Evolutionary conservation across 2,113 vertebrate species (phyloP).

Genomic region (Hassar affinis): DNA sequence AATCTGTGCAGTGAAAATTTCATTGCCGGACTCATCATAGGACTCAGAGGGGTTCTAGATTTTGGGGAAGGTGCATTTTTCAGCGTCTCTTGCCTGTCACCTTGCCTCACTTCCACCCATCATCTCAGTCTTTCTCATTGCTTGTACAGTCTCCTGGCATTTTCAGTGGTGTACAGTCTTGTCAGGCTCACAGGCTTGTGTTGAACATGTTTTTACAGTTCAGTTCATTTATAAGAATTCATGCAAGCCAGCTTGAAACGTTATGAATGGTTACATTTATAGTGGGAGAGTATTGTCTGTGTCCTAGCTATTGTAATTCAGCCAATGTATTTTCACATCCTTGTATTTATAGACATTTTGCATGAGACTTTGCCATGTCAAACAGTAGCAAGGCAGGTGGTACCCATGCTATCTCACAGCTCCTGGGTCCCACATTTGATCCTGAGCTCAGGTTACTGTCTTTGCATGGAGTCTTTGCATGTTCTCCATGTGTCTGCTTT

Average conservation of each 20-base stretch:
- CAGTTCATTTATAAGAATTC: background rate
- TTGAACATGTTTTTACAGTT: background rate
- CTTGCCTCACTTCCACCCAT: background rate
- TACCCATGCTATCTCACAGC: background rate
- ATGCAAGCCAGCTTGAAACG: background rate
- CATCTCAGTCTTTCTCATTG: slow-evolving; percentile 16
- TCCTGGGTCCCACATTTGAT: background rate
- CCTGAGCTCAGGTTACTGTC: background rate
- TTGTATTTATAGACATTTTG: background rate
- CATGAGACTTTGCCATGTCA: background rate
- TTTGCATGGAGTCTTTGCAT: background rate
- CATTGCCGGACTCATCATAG: slow-evolving; percentile 38
- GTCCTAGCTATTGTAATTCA: background rate
- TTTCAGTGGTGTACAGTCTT: background rate
- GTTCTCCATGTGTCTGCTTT: background rate
- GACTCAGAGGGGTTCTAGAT: slow-evolving; percentile 14
- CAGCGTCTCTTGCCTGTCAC: slow-evolving; percentile 24
- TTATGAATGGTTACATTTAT: background rate
- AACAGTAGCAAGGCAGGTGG: background rate
- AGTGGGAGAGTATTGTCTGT: background rate
- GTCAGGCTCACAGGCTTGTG: background rate
- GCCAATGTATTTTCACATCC: background rate
- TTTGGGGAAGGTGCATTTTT: slow-evolving; percentile 1
- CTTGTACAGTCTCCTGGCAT: background rate
- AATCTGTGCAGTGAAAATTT: slow-evolving; percentile 47